phyloP scores from a whole-genome alignment of 1,140 invertebrate genomes.

The Leptopilina boulardi region DNA sequence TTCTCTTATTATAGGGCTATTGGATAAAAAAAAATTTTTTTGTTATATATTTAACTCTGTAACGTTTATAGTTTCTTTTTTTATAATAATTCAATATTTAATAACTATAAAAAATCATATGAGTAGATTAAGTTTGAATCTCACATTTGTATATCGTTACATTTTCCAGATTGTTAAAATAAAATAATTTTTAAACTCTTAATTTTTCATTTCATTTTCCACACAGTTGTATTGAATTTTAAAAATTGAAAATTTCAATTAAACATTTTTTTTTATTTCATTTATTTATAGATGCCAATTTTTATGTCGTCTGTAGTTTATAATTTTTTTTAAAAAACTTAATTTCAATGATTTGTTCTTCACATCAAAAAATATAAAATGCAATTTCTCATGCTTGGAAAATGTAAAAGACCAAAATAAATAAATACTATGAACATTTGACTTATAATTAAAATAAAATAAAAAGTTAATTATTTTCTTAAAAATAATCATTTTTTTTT shows the following conservation, averaged over 20 bases:
- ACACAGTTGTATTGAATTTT: background rate
- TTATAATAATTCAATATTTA: background rate
- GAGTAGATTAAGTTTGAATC: background rate
- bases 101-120: background rate
- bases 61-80: background rate
- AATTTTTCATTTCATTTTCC: background rate
- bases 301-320: too few species aligned
- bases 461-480: too few species aligned
- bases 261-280: background rate
- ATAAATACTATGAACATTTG: too few species aligned
- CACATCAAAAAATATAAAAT: too few species aligned
- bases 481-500: too few species aligned
- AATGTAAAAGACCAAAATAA: too few species aligned
- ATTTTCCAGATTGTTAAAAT: background rate
- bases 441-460: too few species aligned
- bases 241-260: background rate
- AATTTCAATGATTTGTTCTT: too few species aligned
- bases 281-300: too few species aligned
- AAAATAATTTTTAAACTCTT: constrained; percentile 1
- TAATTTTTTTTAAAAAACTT: too few species aligned
- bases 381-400: too few species aligned
- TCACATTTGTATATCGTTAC: constrained; percentile 7
- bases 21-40: background rate
- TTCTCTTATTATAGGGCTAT: background rate
- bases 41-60: constrained; percentile 7